Percentiles rank a stretch among this genome's conserved stretches.
Evolutionary conservation across 2,888 invertebrate genomes (phyloP).

Genomic region (Pandemis corylana): DNA sequence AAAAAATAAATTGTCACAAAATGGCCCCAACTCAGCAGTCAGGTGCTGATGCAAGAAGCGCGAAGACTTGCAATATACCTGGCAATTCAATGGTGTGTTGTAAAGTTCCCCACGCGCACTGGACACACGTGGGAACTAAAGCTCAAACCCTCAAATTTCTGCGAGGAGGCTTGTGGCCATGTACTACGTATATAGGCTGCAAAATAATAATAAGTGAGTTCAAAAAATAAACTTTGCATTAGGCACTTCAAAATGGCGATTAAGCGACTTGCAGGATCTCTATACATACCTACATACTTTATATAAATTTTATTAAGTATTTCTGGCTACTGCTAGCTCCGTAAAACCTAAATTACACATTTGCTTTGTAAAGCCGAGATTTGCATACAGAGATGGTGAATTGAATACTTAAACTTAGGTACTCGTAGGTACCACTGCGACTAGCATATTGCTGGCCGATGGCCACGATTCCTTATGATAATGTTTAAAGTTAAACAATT

Average conservation of each 20-base stretch:
- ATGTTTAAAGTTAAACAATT: slow-evolving; percentile 4
- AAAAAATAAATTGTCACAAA: no score
- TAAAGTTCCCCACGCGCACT: no score
- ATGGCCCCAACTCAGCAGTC: no score
- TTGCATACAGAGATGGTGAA: not conserved
- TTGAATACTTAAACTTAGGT: not conserved
- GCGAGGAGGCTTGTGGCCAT: no score
- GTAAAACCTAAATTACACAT: not conserved
- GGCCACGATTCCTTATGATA: not conserved
- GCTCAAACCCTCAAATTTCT: no score
- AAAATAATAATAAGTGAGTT: not conserved
- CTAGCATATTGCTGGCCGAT: not conserved
- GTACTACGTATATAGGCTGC: no score
- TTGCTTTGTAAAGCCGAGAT: not conserved
- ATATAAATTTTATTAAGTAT: not conserved
- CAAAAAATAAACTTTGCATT: not conserved
- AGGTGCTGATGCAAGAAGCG: no score
- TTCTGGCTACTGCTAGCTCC: not conserved
- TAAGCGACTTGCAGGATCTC: not conserved
- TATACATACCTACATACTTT: not conserved
- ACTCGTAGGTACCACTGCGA: not conserved
- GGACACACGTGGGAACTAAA: no score
- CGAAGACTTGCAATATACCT: no score
- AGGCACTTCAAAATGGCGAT: not conserved
- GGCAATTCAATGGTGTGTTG: no score